phyloP scores from a whole-genome alignment of 2,113 vertebrate species.

The Numida meleagris region DNA sequence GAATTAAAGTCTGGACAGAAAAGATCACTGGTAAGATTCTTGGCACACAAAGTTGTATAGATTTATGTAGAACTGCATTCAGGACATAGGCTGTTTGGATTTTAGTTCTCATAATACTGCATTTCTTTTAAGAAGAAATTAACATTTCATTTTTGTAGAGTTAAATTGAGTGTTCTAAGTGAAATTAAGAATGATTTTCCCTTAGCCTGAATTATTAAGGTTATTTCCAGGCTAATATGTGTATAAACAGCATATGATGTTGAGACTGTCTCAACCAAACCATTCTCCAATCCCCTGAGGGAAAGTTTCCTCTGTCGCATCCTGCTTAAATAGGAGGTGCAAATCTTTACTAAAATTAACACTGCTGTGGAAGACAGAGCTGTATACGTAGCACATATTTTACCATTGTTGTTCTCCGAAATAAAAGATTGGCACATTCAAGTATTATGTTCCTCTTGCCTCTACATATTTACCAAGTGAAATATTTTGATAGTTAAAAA shows the following conservation, averaged over 20 bases:
- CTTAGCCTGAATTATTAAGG: constrained; percentile 8
- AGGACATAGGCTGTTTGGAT: neutral
- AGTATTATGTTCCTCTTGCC: neutral
- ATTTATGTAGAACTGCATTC: neutral
- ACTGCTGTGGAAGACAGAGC: neutral
- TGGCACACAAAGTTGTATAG: neutral
- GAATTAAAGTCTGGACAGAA: neutral
- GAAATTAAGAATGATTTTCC: constrained; percentile 4
- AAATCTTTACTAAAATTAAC: neutral
- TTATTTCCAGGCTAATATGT: neutral
- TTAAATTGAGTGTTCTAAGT: neutral
- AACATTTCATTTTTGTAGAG: neutral
- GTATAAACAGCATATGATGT: neutral
- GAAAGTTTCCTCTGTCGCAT: neutral
- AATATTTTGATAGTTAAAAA: neutral
- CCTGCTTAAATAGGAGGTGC: constrained; percentile 11
- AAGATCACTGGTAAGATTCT: neutral
- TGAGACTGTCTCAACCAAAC: neutral
- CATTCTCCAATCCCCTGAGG: neutral
- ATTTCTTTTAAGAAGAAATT: neutral
- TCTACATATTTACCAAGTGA: neutral
- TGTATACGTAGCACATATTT: neutral
- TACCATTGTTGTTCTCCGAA: neutral
- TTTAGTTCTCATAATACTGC: neutral
- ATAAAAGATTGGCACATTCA: neutral